Conservation (phyloP, 2,797 vertebrate species). For the Monodelphis domestica region DNA sequence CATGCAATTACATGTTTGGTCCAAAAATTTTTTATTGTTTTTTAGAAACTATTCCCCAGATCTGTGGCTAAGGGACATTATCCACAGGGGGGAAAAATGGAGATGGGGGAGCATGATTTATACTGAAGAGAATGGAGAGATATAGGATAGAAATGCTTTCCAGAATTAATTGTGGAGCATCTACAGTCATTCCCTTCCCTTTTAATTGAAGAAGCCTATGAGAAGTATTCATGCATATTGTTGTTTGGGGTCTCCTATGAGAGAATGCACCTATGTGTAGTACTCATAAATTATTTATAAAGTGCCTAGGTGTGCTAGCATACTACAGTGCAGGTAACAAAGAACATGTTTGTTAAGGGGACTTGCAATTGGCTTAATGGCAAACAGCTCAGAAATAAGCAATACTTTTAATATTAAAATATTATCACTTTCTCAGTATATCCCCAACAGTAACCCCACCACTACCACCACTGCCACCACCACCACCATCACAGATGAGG, state of each 20-base stretch:
- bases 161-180: neutral
- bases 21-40: neutral
- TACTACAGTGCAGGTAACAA: neutral
- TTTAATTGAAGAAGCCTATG: neutral
- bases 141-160: neutral
- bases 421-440: neutral
- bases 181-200: neutral
- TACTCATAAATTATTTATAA: neutral
- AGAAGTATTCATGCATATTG: neutral
- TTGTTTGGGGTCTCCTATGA: neutral
- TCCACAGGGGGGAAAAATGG: neutral
- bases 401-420: no score
- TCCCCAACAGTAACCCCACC: neutral
- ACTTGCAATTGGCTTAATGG: no score
- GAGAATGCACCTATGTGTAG: neutral
- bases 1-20: neutral
- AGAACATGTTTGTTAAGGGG: neutral
- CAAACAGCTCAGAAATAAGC: no score
- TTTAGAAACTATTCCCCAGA: neutral
- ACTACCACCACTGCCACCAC: neutral
- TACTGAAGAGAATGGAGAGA: neutral
- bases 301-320: neutral
- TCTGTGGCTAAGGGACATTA: neutral
- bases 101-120: neutral
- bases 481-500: neutral